A percentile compares a stretch with the other conserved stretches of the same genome.
These are phyloP conservation scores for Tympanoctomys barrerae DNA, from an alignment of 2,797 vertebrate genomes.

Conservation along the genomic window DNA sequence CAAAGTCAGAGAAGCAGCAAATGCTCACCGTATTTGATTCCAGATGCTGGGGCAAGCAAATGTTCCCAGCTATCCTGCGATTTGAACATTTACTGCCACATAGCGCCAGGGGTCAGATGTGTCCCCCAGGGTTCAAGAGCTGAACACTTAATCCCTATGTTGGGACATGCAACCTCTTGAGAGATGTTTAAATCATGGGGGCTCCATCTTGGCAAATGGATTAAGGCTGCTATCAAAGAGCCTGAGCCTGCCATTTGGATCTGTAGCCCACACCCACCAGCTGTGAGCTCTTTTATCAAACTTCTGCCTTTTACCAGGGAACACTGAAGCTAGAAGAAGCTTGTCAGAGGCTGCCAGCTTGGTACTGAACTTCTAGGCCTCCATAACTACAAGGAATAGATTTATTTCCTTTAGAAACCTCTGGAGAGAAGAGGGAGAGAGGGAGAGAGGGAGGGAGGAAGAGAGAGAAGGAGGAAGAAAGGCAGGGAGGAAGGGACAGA, in stretches of 20 bases:
- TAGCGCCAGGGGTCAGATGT: neutral
- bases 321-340: neutral
- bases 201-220: neutral
- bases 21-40: neutral
- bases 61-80: neutral
- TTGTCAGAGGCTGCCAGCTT: neutral
- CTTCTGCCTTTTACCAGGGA: neutral
- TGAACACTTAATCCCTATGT: neutral
- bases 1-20: neutral
- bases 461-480: no score
- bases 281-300: neutral
- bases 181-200: neutral
- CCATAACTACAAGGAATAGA: neutral
- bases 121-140: neutral
- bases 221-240: neutral
- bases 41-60: neutral
- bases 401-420: neutral
- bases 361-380: neutral
- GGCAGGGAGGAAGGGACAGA: no score
- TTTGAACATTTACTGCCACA: neutral
- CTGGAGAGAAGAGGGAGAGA: neutral
- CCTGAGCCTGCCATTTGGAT: neutral
- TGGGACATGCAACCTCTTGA: neutral
- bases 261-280: neutral
- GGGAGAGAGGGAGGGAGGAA: no score